Base-by-base conservation (phyloP, 1,140 invertebrate genomes). In the Drosophila gunungcola region DNA sequence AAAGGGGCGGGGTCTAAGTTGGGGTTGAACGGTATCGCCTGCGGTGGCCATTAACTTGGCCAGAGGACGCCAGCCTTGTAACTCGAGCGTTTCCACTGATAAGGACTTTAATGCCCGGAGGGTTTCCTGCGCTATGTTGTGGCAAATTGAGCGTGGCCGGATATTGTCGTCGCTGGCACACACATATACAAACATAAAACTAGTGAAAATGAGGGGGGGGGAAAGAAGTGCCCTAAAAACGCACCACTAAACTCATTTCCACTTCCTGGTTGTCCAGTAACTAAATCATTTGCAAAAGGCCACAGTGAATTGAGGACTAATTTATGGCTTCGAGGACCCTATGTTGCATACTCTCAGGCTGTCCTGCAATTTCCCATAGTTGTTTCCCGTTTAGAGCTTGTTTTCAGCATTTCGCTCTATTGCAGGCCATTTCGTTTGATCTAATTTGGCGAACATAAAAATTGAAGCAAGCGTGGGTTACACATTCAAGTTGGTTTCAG, bases 81-180 rank as follows among this genome's bases (percentile, higher is more conserved):
- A 79, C 76, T 80, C 73, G 73, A 80, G 80, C 64, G 65, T 70
- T 68, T 49, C 48, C 68, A 58, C 84, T 80, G 84, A 88, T 88
- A 89, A 88, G 84, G 67, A 64, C 80, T 80, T 89, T 89, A 68
- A 89, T 85, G 72, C 52, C 51, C 53, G 4, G 12, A 21, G 38
- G 56, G 4, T 11, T n/a, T 29, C 58, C 43, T 53, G 41, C 46
- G 39, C 57, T 56, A 62, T 70, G 56, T 54, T 73, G 65, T 62
- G 72, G 60, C 80, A 84, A 89, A 89, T 80, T 80, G 83, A 89
- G 83, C 73, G 61, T 83, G 63, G 55, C 54, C 49, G 83, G 83
- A 83, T 77, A 83, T 83, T 88, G 78, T 79, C 64, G 56, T 55
- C 70, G 49, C 58, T 57, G 38, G 12, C 54, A 60, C 56, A 64